These are phyloP conservation scores for Pipistrellus nathusii DNA, from an alignment of 2,797 vertebrate genomes.

Conservation along the genomic window DNA sequence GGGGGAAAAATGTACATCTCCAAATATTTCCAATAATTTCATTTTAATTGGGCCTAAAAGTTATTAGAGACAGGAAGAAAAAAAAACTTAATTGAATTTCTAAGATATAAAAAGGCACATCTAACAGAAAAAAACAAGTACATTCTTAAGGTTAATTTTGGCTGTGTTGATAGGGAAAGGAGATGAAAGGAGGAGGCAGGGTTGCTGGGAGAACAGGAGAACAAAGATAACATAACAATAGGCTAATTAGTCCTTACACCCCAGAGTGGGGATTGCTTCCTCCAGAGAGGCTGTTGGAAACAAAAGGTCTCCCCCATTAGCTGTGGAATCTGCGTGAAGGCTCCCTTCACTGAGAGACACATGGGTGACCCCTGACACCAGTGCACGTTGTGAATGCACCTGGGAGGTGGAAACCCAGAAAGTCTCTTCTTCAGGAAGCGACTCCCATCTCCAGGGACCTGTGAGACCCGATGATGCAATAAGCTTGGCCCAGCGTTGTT, in stretches of 20 bases:
- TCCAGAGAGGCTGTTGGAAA: constrained; percentile 73
- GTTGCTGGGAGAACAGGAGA: constrained; percentile 61
- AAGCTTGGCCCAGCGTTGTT: background rate
- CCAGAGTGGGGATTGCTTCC: constrained; percentile 78
- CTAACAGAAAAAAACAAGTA: constrained; percentile 7
- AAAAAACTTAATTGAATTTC: background rate
- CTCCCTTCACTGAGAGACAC: constrained; percentile 66
- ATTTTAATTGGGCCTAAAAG: constrained; percentile 39
- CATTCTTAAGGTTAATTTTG: constrained; percentile 37
- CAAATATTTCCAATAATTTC: constrained; percentile 31
- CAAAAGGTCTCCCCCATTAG: constrained; percentile 69
- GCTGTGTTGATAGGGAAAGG: constrained; percentile 24
- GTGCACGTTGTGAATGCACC: background rate
- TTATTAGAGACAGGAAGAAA: background rate
- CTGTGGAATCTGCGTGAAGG: constrained; percentile 68
- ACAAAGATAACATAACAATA: constrained; percentile 70
- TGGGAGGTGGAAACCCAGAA: background rate
- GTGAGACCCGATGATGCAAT: background rate
- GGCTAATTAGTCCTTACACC: constrained; percentile 82
- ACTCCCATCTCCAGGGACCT: background rate
- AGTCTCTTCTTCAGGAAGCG: background rate
- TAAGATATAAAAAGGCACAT: constrained; percentile 34
- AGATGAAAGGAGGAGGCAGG: constrained; percentile 59
- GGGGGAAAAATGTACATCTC: background rate
- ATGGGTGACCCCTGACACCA: constrained; percentile 14